Percentiles rank a stretch among this genome's conserved stretches.
phyloP scores from a whole-genome alignment of 2,888 invertebrate genomes.

The Villa cingulata region DNA sequence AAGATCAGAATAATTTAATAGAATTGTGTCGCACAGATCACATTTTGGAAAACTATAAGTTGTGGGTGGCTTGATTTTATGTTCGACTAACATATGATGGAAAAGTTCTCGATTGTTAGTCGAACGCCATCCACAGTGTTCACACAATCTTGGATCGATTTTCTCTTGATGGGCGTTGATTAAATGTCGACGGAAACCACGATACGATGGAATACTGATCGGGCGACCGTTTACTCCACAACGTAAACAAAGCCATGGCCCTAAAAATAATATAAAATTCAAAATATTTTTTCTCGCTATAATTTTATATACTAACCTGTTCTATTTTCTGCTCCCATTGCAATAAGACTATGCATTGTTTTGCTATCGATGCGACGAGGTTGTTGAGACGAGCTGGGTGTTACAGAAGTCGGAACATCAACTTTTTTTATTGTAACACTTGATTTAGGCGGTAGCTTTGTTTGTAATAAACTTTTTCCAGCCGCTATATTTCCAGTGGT shows the following conservation, averaged over 20 bases:
- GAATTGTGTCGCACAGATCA: constrained; percentile 58
- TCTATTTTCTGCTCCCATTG: constrained; percentile 46
- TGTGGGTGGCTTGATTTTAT: constrained; percentile 58
- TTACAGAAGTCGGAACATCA: constrained; percentile 4
- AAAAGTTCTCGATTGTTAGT: constrained; percentile 56
- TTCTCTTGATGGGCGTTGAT: constrained; percentile 66
- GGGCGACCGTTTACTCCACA: constrained; percentile 57
- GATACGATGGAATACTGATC: constrained; percentile 62
- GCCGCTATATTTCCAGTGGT: background rate
- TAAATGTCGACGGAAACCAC: constrained; percentile 66
- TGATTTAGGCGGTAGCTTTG: background rate
- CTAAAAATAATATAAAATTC: constrained; percentile 12
- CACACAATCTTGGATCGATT: constrained; percentile 64
- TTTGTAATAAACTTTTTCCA: background rate
- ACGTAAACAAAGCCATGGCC: constrained; percentile 69
- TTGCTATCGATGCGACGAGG: constrained; percentile 46
- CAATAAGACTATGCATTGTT: constrained; percentile 46
- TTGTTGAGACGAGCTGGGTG: constrained; percentile 20
- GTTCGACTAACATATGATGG: constrained; percentile 68
- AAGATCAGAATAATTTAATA: constrained; percentile 56
- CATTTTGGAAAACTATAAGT: constrained; percentile 67
- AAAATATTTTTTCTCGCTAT: background rate
- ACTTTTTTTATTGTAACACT: constrained; percentile 2
- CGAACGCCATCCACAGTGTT: constrained; percentile 70
- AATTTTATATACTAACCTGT: constrained; percentile 34